Base-by-base conservation (phyloP, 2,797 vertebrate species). In the Corythornis leucogaster region DNA sequence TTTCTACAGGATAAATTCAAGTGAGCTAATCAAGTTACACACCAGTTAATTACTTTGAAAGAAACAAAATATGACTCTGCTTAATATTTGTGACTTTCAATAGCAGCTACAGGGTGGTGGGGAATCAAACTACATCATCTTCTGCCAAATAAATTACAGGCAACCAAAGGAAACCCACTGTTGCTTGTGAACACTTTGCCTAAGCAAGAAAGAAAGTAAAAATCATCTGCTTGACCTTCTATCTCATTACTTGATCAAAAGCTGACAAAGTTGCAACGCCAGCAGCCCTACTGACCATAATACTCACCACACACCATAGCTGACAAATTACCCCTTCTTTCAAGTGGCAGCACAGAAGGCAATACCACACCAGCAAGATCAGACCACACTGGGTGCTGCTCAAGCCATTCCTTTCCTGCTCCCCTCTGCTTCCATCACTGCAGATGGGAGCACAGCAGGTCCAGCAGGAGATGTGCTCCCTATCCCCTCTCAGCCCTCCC, bases 161-260 rank as follows among this genome's bases (percentile, higher is more conserved):
- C 87, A 89, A 50, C 53, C 91, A 84, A 76, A 95, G 83, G 78
- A 85, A 94, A 80, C 13, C 59, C 69, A 84, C 28, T 77, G 71
- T 7, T 82, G 61, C 67, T 69, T 76, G 67, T 55, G 66, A 69
- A 80, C 82, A 28, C 70, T 77, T 57, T 43, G 79, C 38, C 54
- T 13, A 55, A 69, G 76, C 91, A 85, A 62, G 73, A 38, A 43
- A 9, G 54, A 53, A 16, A 8, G 26, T 7, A 22, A 42, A 43
- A 38, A 2, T 12, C 40, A 75, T 20, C 43, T 83, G 45, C 45
- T 4, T 12, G 67, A 25, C 20, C 61, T 48, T 43, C 35, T 40
- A 5, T 48, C 79, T 55, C 2, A 0, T 15, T 25, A 42, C 17
- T 1, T 43, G 55, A 67, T 48, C 77, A 21, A 12, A 21, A 46